Base-by-base conservation (phyloP, 2,888 invertebrate genomes). In the Athalia cordata region DNA sequence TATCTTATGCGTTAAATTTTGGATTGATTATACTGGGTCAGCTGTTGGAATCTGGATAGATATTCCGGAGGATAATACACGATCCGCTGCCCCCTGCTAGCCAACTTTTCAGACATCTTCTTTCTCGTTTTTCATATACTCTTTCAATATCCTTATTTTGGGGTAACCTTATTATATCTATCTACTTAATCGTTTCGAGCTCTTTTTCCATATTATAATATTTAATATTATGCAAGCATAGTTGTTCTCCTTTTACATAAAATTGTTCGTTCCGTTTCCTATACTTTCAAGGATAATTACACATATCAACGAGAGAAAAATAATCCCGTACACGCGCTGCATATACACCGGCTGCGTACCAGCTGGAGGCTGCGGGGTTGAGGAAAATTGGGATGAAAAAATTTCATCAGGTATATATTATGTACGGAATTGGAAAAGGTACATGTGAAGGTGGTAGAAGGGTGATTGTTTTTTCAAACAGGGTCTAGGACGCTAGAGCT, bases 61-160 rank as follows among this genome's bases (percentile, higher is more conserved):
- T 6, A 49, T 8, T 49, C 4, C 7, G 7, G 47, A n/a, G 8
- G 52, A 52, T 9, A 11, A 52, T 52, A n/a, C 59, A 66, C 49
- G 66, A 66, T 66, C 66, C 66, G 66, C 9, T 66, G 15, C 15
- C 66, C 66, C 49, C 66, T 49, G 66, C 49, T 49, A 47, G 66
- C 66, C 45, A 49, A 66, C 29, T 29, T 29, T 29, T 29, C 29
- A 66, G 66, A 45, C 66, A 7, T 47, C 13, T n/a, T 66, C 66
- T 66, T 66, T 49, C 11, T 15, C 49, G n/a, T 66, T 13, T 66
- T 13, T 47, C 15, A 29, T 11, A 45, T 64, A 66, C 13, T 49
- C 8, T 49, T 66, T 66, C 49, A 8, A 66, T 13, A 5, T 49
- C 29, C 29, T 29, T 29, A 29, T 29, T 29, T 29, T 29, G 29